These are phyloP conservation scores for Apamea sordens DNA, from an alignment of 2,888 invertebrate species.

Conservation along the genomic window DNA sequence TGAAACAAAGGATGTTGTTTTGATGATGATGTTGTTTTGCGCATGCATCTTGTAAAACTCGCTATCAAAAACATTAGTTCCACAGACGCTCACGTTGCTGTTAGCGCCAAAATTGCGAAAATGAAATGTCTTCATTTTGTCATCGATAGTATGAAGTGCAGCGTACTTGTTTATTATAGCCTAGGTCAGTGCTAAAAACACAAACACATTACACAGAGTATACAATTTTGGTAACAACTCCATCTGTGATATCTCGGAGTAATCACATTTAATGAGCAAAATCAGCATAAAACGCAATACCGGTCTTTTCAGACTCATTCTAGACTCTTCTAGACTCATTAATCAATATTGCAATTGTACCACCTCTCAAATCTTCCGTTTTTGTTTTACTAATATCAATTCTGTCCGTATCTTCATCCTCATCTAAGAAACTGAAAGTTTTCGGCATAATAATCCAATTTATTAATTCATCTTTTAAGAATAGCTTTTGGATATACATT, in stretches of 20 bases:
- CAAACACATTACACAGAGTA: background rate
- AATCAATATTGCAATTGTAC: constrained; percentile 42
- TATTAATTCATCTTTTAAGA: constrained; percentile 74
- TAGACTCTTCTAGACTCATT: constrained; percentile 48
- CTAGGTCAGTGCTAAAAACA: background rate
- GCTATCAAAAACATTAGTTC: too few relatives aligned
- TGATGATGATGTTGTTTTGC: too few relatives aligned
- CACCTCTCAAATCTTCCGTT: background rate
- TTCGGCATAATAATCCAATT: constrained; percentile 70
- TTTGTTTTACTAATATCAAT: background rate
- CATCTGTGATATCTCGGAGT: constrained; percentile 2
- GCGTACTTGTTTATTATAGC: too few relatives aligned
- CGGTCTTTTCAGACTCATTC: background rate
- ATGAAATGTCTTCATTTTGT: too few relatives aligned
- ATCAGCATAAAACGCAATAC: background rate
- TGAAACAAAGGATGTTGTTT: too few relatives aligned
- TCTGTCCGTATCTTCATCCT: constrained; percentile 3
- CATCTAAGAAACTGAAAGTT: constrained; percentile 69
- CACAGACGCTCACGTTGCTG: too few relatives aligned
- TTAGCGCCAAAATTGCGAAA: too few relatives aligned
- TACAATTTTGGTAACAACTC: constrained; percentile 20
- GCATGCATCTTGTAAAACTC: too few relatives aligned
- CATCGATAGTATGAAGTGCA: too few relatives aligned
- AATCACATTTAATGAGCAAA: constrained; percentile 11
- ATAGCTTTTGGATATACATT: constrained; percentile 74